A percentile compares a stretch with the other conserved stretches of the same genome.
Conservation (phyloP, 2,888 invertebrate genomes). For the Drosophila quinaria region DNA sequence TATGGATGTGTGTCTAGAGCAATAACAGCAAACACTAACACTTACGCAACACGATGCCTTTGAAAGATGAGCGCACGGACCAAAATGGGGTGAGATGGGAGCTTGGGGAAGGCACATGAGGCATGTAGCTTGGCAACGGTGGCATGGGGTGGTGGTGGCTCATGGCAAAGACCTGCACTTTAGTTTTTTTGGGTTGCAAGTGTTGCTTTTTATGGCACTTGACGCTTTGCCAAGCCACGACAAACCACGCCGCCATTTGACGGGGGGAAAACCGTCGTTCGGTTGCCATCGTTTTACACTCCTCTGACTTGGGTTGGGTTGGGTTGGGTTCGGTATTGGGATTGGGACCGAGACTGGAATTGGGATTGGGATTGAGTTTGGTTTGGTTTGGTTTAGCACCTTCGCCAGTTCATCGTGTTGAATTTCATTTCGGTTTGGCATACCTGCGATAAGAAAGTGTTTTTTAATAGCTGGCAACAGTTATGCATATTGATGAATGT, state of each 20-base stretch:
- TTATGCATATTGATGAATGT: constrained; percentile 50
- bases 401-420: constrained; percentile 56
- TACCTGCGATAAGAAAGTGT: constrained; percentile 63
- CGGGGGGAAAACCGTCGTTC: constrained; percentile 20
- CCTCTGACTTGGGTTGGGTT: constrained; percentile 9
- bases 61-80: constrained; percentile 71
- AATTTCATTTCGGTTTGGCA: constrained; percentile 60
- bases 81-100: constrained; percentile 48
- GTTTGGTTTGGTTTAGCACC: constrained; percentile 41
- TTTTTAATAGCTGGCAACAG: constrained; percentile 71
- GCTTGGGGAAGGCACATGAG: background rate
- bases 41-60: constrained; percentile 71
- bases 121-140: constrained; percentile 8
- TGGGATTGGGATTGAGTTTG: background rate
- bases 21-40: constrained; percentile 68
- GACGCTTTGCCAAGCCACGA: constrained; percentile 68
- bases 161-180: constrained; percentile 75
- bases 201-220: constrained; percentile 79
- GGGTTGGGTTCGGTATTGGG: background rate
- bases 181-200: constrained; percentile 80
- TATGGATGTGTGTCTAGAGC: constrained; percentile 41
- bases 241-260: constrained; percentile 56
- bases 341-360: background rate
- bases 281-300: constrained; percentile 36
- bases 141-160: constrained; percentile 24